A percentile compares a stretch with the other conserved stretches of the same genome.
Evolutionary conservation across 1,140 invertebrate species (phyloP).

Genomic region (Myzus persicae): DNA sequence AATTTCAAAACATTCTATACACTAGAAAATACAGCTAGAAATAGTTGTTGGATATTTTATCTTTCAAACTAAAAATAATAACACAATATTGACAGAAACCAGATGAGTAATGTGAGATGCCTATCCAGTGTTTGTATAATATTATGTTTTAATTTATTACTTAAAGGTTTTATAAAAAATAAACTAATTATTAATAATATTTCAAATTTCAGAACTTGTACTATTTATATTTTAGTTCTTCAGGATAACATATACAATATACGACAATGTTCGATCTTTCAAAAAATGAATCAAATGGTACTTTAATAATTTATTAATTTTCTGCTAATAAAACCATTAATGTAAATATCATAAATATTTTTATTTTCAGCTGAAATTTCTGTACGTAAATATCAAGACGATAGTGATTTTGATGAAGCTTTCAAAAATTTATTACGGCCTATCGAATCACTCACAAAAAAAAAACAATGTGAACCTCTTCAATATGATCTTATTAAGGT

Average conservation of each 20-base stretch:
- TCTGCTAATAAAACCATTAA: too few relatives aligned
- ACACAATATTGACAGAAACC: too few relatives aligned
- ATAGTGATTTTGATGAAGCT: slow-evolving; percentile 55
- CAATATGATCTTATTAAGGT: slow-evolving; percentile 48
- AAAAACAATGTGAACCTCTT: slow-evolving; percentile 32
- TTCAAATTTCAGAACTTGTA: slow-evolving; percentile 10
- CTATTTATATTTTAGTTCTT: not conserved
- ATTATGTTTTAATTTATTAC: not conserved
- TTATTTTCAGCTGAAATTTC: not conserved
- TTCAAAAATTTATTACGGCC: slow-evolving; percentile 52
- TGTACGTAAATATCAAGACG: slow-evolving; percentile 41
- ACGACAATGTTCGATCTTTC: not conserved
- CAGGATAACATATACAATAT: not conserved
- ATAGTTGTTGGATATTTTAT: too few relatives aligned
- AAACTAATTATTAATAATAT: not conserved
- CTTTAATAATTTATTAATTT: not conserved
- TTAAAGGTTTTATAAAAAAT: not conserved
- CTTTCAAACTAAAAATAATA: too few relatives aligned
- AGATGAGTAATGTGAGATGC: too few relatives aligned
- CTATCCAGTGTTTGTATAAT: too few relatives aligned
- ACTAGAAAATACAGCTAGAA: too few relatives aligned
- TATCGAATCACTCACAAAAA: not conserved
- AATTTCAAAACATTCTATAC: too few relatives aligned
- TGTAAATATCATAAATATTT: too few relatives aligned
- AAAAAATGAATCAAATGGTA: not conserved